phyloP scores from a whole-genome alignment of 2,113 vertebrate species.

The Strix uralensis region DNA sequence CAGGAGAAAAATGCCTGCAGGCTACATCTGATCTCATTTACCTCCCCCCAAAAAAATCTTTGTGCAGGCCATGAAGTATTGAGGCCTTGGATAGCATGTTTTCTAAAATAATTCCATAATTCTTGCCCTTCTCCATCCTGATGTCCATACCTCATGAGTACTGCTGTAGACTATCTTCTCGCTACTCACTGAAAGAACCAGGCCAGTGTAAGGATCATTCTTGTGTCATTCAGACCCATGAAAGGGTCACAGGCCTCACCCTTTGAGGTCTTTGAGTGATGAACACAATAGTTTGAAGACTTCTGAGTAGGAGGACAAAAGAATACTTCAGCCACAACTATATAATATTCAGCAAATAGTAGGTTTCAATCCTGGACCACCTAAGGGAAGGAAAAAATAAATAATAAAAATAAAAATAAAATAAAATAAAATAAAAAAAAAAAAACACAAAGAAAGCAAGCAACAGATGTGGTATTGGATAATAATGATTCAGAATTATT shows the following conservation, averaged over 20 bases:
- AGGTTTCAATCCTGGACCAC: conserved; percentile 36
- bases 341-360: background rate
- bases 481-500: conserved; percentile 68
- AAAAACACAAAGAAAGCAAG: background rate
- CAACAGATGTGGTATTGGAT: conserved; percentile 54
- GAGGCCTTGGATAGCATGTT: background rate
- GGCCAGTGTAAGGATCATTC: background rate
- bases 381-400: background rate
- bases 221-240: background rate
- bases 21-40: background rate
- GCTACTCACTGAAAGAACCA: background rate
- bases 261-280: background rate
- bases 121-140: background rate
- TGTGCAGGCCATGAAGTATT: background rate
- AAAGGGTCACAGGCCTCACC: background rate
- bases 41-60: background rate
- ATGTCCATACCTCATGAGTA: fast-evolving
- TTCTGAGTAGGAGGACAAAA: background rate
- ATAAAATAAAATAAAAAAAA: background rate
- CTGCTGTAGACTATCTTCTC: background rate
- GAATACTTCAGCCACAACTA: background rate
- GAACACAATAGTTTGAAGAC: background rate
- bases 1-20: background rate
- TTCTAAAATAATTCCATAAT: background rate
- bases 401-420: too few relatives aligned